Evolutionary conservation across 2,113 vertebrate species (phyloP).

Genomic region (Otus sunia): DNA sequence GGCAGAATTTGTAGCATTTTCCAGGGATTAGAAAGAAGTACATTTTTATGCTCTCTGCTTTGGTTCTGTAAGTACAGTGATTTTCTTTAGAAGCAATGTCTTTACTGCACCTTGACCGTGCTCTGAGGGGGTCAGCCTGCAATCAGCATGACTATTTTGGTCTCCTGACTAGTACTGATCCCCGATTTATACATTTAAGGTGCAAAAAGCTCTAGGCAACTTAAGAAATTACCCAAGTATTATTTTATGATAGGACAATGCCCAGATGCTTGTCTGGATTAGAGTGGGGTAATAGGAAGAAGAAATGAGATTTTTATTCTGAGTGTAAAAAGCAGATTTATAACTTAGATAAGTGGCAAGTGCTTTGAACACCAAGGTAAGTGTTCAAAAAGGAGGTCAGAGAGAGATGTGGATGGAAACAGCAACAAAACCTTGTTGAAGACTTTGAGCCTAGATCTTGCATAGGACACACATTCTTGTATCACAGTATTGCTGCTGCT

Average conservation of each 20-base stretch:
- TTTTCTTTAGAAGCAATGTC: not conserved
- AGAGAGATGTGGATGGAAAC: not conserved
- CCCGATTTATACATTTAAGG: not conserved
- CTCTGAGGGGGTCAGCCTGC: not conserved
- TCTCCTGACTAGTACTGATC: not conserved
- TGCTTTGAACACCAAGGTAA: not conserved
- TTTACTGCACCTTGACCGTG: not conserved
- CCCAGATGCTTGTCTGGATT: not conserved
- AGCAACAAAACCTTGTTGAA: not conserved
- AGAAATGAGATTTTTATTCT: not conserved
- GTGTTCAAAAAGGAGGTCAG: not conserved
- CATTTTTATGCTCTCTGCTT: not conserved
- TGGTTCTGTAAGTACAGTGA: not conserved
- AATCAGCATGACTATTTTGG: not conserved
- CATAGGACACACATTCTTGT: not conserved
- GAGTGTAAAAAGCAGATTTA: not conserved
- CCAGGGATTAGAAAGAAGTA: not conserved
- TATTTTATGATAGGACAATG: not conserved
- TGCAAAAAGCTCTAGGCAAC: not conserved
- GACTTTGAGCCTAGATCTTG: not conserved
- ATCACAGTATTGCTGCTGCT: not conserved
- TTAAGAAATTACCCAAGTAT: not conserved
- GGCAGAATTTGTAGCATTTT: not conserved
- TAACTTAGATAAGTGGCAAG: not conserved
- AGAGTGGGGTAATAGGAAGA: not conserved